Evolutionary conservation across 2,797 vertebrate genomes (phyloP), one percentile per base, ranked within the genome.

Genomic region (Artibeus jamaicensis): DNA sequence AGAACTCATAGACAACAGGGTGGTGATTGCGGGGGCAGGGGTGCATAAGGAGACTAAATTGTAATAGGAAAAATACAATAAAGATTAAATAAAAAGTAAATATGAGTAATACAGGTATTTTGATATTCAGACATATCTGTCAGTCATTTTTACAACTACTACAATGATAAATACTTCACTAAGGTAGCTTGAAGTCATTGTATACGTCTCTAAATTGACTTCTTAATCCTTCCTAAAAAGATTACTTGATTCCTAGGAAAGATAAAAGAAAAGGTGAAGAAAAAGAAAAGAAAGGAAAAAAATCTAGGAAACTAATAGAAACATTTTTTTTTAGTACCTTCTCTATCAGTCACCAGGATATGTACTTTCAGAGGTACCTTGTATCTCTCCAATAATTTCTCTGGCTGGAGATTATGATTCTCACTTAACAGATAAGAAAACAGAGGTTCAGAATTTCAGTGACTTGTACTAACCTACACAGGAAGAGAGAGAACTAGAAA

Each of bases 391-490:
- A 92, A 71, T 37, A 48, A 29, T 77, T 92, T 92, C 44, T 42
- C 86, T 73, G 15, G n/a, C 4, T 85, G 32, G 32, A 89, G 86
- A 62, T 89, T 44, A 77, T 91, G 65, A 87, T 62, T 59, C 44
- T 95, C 32, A n/a, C 37, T 83, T 92, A 88, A 74, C 77, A 87
- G 21, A 53, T 82, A 74, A 89, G 44, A 85, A 95, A 93, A 89
- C 12, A 89, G 19, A 93, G 16, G 7, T 77, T 86, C 48, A 83
- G 37, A 37, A 83, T 90, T 96, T 86, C 26, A 37, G 9, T 94
- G 65, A 59, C n/a, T 92, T 84, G 14, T 37, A 74, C 19, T 92
- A 85, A 57, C 44, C 6, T 89, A 57, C 18, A 12, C 10, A 53
- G 7, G 78, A 83, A 89, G 77, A 50, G 18, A 74, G 59, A 93